Conservation (phyloP, 2,797 vertebrate species). For the Dendrocincla fuliginosa region DNA sequence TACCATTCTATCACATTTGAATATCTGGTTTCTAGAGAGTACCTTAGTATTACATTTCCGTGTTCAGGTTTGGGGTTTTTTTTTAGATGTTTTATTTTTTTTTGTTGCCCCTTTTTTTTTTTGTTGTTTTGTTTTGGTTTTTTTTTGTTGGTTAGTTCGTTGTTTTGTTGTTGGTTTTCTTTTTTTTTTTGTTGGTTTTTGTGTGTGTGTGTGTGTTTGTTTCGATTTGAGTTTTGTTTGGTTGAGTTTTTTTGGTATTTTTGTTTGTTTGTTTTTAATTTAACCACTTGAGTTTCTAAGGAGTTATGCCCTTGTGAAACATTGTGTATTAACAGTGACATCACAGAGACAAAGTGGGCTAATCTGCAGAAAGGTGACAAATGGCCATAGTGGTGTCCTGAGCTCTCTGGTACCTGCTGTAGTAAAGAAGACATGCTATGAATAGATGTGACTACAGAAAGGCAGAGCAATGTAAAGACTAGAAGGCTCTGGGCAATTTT, state of each 20-base stretch:
- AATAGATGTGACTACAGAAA: neutral
- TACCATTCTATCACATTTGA: neutral
- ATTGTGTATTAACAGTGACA: neutral
- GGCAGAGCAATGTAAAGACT: neutral
- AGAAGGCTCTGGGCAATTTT: neutral
- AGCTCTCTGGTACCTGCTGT: neutral
- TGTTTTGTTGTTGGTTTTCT: too few species aligned
- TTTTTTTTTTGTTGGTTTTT: neutral
- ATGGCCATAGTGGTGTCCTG: neutral
- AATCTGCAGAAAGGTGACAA: neutral
- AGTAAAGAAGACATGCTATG: neutral
- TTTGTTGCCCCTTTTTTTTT: neutral
- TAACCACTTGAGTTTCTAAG: neutral
- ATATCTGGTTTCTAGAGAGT: neutral
- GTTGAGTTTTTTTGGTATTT: neutral
- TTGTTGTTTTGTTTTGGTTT: neutral
- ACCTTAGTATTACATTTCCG: neutral
- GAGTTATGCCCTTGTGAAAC: neutral
- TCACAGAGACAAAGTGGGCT: neutral
- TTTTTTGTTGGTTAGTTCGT: neutral
- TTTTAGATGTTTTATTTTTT: neutral
- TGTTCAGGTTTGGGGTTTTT: fast-evolving
- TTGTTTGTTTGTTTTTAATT: neutral
- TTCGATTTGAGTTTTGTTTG: neutral
- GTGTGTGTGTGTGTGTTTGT: neutral